Evolutionary conservation across 1,140 invertebrate species (phyloP).

Genomic region (Drosophila rhopaloa): DNA sequence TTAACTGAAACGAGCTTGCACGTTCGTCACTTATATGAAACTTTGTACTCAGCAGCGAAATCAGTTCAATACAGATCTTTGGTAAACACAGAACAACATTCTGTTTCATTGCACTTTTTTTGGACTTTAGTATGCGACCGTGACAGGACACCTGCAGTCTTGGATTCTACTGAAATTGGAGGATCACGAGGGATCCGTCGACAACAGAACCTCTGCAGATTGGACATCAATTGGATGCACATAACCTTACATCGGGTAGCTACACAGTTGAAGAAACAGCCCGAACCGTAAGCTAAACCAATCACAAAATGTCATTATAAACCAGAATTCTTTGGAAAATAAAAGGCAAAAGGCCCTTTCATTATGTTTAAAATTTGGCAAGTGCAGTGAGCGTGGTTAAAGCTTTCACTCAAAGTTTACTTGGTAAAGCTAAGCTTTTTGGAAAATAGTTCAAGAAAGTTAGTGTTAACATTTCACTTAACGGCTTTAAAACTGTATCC

Average conservation of each 20-base stretch:
- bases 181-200: not conserved
- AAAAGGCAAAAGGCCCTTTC: no score
- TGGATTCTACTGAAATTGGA: not conserved
- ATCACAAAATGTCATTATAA: not conserved
- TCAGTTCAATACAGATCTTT: no score
- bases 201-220: not conserved
- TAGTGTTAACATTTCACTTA: not conserved
- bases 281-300: not conserved
- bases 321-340: not conserved
- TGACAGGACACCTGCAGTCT: not conserved
- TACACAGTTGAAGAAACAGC: not conserved
- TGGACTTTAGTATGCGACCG: no score
- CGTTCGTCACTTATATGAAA: no score
- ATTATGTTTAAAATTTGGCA: not conserved
- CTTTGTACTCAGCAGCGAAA: no score
- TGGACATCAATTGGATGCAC: not conserved
- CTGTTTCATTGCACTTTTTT: no score
- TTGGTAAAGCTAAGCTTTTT: not conserved
- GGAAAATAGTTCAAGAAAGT: not conserved
- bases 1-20: no score
- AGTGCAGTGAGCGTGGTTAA: not conserved
- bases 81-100: no score
- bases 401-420: slow-evolving; percentile 2
- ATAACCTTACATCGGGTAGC: not conserved
- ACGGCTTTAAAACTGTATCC: not conserved